Evolutionary conservation across 2,797 vertebrate genomes (phyloP), one percentile per base, ranked within the genome.

Genomic region (Natrix natrix): DNA sequence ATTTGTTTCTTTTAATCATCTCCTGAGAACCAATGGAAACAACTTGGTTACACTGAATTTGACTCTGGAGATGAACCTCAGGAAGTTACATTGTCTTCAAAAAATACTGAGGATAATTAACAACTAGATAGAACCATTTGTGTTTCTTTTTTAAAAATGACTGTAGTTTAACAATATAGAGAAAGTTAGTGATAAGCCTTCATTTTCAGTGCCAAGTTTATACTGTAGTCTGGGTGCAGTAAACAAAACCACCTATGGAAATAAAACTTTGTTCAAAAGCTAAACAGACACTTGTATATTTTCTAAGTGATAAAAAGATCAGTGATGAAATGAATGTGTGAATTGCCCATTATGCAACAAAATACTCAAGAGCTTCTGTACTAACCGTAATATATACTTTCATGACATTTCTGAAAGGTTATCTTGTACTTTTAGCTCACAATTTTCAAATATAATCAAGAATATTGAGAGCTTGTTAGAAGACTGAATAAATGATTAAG

Each of bases 1-100:
- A 93, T 43, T 87, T 94, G 37, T 55, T 95, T 92, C n/a, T 95
- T 1, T 92, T 92, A 55, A 95, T 88, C 17, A 91, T 94, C 95
- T 78, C 26, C 91, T 87, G 89, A 93, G 96, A 94, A 1, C 93
- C 89, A 43, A 48, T 61, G 12, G 24, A 94, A 95, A 59, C 96
- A 94, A 93, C 13, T 48, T 60, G 0, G 2, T 24, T 95, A 52
- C 43, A 86, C 43, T 32, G 94, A 7, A 93, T 89, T 94, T 14
- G 2, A 90, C 37, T 91, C 1, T 59, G 37, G 20, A 60, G 17
- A 3, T 91, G 14, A 92, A 93, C 11, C 56, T 32, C 32, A 91
- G 43, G 57, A 88, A 93, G 28, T 91, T 54, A 56, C 2, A 74
- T 56, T 78, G 4, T 32, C 52, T 89, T 86, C 87, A 57, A 93